phyloP scores from a whole-genome alignment of 2,888 invertebrate genomes.

The Mantis religiosa region DNA sequence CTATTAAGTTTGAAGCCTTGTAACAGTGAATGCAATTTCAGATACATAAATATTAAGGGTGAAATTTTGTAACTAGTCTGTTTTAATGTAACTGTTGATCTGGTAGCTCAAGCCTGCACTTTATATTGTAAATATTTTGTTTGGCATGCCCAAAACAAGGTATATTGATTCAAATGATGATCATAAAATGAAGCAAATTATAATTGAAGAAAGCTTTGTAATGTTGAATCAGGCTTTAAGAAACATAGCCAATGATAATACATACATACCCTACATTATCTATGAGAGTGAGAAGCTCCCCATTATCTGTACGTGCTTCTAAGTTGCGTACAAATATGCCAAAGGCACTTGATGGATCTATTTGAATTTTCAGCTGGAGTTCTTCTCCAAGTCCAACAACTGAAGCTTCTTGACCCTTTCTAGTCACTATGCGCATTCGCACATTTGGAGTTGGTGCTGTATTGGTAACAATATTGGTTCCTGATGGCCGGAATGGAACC shows the following conservation, averaged over 20 bases:
- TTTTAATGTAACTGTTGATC: no score
- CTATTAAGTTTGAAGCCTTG: no score
- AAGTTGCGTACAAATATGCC: conserved; percentile 46
- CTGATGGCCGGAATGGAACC: conserved; percentile 42
- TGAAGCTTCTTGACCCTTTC: conserved; percentile 43
- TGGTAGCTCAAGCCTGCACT: no score
- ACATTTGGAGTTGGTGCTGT: conserved; percentile 47
- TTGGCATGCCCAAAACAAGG: no score
- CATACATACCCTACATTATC: conserved; percentile 43
- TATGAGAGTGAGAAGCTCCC: conserved; percentile 45
- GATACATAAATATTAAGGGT: no score
- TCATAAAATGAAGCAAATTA: no score
- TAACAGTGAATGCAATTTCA: no score
- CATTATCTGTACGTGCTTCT: conserved; percentile 46
- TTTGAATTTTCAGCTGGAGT: conserved; percentile 44
- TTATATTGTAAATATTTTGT: no score
- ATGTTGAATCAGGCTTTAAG: no score
- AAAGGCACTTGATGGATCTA: conserved; percentile 45
- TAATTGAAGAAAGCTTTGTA: no score
- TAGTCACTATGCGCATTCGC: conserved; percentile 44
- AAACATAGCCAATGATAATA: background rate
- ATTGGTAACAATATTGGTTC: conserved; percentile 45
- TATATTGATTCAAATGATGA: no score
- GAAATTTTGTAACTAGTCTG: no score
- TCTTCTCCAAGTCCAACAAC: conserved; percentile 47